Base-by-base conservation (phyloP, 1,140 invertebrate species). In the Spodoptera litura region DNA sequence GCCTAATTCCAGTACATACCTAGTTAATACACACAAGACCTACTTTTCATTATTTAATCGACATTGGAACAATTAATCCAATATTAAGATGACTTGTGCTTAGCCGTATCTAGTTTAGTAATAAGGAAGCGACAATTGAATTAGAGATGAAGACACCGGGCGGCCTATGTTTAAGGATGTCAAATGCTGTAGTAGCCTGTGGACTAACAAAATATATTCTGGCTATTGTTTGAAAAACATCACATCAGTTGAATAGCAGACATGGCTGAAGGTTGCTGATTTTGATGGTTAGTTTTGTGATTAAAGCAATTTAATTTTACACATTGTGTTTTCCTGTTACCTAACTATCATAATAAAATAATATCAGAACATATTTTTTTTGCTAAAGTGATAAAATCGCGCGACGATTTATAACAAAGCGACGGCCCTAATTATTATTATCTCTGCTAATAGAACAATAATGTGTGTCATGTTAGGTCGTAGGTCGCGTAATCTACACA, bases 361-460 rank as follows among this genome's bases (percentile, higher is more conserved):
- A 56, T 20, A 15, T 13, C n/a, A 56, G 15, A 9, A 2, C 20
- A 20, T 20, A 0, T 55, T 55, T 56, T 20, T 56, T 56, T 56
- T 20, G 6, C 55, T 49, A 4, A 27, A 52, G 10, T 10, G 64
- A 68, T 53, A 68, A 68, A 68, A 68, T 68, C 44, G 9, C 5
- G 20, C 49, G 52, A 9, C 25, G 64, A 51, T 80, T 82, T 62
- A 68, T 82, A 76, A 88, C 83, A 85, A 88, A 85, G 88, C 80
- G 89, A 79, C 80, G 86, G 84, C 92, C 91, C 91, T 92, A 89
- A 62, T 72, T 78, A 81, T 82, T 86, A 85, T 91, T 89, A 89
- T 89, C 86, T 82, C 88, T 85, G 84, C 88, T 90, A 92, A 89
- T 91, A 88, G 88, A 88, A 90, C 86, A 89, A 91, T 90, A 52